Evolutionary conservation across 2,888 invertebrate genomes (phyloP), one percentile per base, ranked within the genome.

Genomic region (Saturnia japonica): DNA sequence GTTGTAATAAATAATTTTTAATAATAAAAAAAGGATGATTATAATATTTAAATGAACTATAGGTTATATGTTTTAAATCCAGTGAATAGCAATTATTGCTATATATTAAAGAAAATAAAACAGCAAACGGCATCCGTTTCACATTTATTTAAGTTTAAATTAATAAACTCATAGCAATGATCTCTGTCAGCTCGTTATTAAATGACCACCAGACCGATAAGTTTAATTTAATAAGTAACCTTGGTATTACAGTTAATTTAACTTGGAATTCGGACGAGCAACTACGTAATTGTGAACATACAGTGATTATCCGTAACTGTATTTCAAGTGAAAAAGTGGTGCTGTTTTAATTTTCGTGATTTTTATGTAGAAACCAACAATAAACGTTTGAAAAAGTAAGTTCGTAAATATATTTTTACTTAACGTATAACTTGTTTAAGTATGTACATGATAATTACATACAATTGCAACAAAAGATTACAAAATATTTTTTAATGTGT

Each of bases 311-410:
- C 34, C 42, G 12, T 42, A 67, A 70, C 70, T 70, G 25, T 12
- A 70, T 67, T 42, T 70, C 42, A 51, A 67, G 70, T 70, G 70
- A 40, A 64, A 40, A 70, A 70, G 70, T 70, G 70, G 40, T 70
- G 42, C 54, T 43, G 19, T 40, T 70, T 57, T 66, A 66, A 64
- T 54, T 34, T 40, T 40, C n/a, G 62, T 62, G 34, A 28, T 28
- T 62, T 14, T 62, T 54, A 54, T 54, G 54, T n/a, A 54, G 62
- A 40, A 64, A 40, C 16, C 34, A n/a, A 40, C 64, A n/a, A n/a
- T 40, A 40, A 19, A 64, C n/a, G n/a, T 57, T 67, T 67, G 12
- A 64, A 67, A 64, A 67, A 70, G 70, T 70, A 70, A 70, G 70
- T 70, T 66, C n/a, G 12, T n/a, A 60, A 14, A 28, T 28, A 25